Percentiles rank a stretch among this genome's conserved stretches.
These are phyloP conservation scores for Catostomus latipinnis DNA, from an alignment of 2,797 vertebrate genomes.

Conservation along the genomic window DNA sequence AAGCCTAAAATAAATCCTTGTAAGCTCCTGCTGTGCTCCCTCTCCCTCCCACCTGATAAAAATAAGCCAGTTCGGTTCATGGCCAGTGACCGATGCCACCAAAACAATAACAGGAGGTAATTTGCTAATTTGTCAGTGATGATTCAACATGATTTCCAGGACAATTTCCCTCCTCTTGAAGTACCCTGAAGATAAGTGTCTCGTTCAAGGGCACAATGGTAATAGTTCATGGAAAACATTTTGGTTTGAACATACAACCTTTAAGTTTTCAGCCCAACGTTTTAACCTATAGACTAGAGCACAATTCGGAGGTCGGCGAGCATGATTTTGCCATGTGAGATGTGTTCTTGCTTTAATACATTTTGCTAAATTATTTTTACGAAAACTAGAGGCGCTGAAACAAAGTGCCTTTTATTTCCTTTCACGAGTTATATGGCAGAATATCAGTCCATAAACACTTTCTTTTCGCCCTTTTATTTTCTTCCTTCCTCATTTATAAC, in stretches of 20 bases:
- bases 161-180: neutral
- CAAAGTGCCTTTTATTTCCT: too few relatives aligned
- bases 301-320: neutral
- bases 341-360: too few relatives aligned
- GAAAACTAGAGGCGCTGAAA: too few relatives aligned
- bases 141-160: neutral
- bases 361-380: too few relatives aligned
- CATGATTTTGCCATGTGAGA: too few relatives aligned
- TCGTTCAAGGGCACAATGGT: neutral
- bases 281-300: neutral
- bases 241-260: neutral
- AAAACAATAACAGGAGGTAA: slow-evolving; percentile 75
- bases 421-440: too few relatives aligned
- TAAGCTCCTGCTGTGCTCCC: slow-evolving; percentile 63
- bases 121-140: neutral
- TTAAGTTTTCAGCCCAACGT: neutral
- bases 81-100: slow-evolving; percentile 66
- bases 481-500: too few relatives aligned
- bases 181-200: slow-evolving; percentile 6
- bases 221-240: neutral
- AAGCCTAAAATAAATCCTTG: slow-evolving; percentile 73
- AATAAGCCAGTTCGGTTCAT: slow-evolving; percentile 55
- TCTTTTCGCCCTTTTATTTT: too few relatives aligned
- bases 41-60: slow-evolving; percentile 57
- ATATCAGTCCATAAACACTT: too few relatives aligned